phyloP scores from a whole-genome alignment of 2,113 vertebrate species.

The Xyliphius kryptos region DNA sequence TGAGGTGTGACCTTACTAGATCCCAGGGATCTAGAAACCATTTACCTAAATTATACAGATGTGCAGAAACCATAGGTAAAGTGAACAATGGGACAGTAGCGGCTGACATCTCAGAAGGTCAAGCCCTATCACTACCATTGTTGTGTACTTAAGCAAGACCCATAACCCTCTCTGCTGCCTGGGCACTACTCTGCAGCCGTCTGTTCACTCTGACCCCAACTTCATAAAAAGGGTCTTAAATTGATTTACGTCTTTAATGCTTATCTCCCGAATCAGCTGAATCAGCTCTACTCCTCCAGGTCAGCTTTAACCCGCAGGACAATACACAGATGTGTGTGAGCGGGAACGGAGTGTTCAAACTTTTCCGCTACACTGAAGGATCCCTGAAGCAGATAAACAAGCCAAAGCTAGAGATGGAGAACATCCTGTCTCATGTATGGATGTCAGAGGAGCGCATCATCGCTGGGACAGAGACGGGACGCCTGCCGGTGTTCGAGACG shows the following conservation, averaged over 20 bases:
- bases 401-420: conserved; percentile 70
- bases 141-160: too few relatives aligned
- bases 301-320: conserved; percentile 86
- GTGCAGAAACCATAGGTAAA: too few relatives aligned
- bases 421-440: conserved; percentile 84
- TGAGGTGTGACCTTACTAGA: too few relatives aligned
- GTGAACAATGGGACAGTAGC: too few relatives aligned
- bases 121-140: too few relatives aligned
- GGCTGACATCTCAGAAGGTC: too few relatives aligned
- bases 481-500: conserved; percentile 75
- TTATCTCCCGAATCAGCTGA: background rate
- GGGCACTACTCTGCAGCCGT: too few relatives aligned
- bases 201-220: too few relatives aligned
- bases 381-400: conserved; percentile 76
- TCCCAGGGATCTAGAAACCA: too few relatives aligned
- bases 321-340: conserved; percentile 79
- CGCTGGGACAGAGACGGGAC: conserved; percentile 78
- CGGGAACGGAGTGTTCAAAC: conserved; percentile 77
- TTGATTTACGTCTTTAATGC: background rate
- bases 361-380: conserved; percentile 77
- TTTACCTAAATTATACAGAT: too few relatives aligned
- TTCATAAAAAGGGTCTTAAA: too few relatives aligned
- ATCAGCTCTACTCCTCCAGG: conserved; percentile 53
- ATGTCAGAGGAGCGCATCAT: conserved; percentile 69
- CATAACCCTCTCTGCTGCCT: too few relatives aligned